Conservation (phyloP, 2,797 vertebrate genomes). For the Yasuhikotakia modesta region DNA sequence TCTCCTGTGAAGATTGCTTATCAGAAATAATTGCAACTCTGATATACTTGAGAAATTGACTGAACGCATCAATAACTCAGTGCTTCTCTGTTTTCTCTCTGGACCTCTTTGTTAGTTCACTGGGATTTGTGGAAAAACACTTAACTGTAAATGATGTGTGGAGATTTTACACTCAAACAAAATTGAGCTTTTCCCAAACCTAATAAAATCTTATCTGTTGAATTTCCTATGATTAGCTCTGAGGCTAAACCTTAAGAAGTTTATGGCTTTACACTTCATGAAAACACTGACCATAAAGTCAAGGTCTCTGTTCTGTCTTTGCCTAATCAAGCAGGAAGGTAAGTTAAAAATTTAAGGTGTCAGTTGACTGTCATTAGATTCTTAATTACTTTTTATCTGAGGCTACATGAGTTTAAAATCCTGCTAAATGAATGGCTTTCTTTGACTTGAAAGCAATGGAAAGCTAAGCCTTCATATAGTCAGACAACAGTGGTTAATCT, state of each 20-base stretch:
- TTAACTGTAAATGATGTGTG: conserved; percentile 2
- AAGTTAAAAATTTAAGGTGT: conserved; percentile 17
- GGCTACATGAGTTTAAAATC: conserved; percentile 25
- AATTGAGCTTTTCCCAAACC: background rate
- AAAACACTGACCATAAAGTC: background rate
- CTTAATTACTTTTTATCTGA: background rate
- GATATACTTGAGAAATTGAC: conserved; percentile 2
- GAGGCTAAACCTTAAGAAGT: no score
- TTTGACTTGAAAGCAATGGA: conserved; percentile 9
- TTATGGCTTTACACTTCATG: no score
- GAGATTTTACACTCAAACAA: background rate
- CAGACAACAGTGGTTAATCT: background rate
- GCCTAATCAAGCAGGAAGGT: background rate
- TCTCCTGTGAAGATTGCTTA: conserved; percentile 13
- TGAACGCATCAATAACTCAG: conserved; percentile 21
- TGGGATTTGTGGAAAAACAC: background rate
- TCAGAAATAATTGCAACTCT: conserved; percentile 3
- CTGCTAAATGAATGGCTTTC: conserved; percentile 12
- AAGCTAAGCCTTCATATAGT: conserved; percentile 7
- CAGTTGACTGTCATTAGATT: conserved; percentile 13
- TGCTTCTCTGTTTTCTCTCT: background rate
- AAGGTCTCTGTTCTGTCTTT: background rate
- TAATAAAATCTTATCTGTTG: conserved; percentile 11
- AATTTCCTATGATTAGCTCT: conserved; percentile 9
- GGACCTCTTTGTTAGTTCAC: conserved; percentile 7